phyloP scores from a whole-genome alignment of 1,140 invertebrate species.

The Procambarus clarkii region DNA sequence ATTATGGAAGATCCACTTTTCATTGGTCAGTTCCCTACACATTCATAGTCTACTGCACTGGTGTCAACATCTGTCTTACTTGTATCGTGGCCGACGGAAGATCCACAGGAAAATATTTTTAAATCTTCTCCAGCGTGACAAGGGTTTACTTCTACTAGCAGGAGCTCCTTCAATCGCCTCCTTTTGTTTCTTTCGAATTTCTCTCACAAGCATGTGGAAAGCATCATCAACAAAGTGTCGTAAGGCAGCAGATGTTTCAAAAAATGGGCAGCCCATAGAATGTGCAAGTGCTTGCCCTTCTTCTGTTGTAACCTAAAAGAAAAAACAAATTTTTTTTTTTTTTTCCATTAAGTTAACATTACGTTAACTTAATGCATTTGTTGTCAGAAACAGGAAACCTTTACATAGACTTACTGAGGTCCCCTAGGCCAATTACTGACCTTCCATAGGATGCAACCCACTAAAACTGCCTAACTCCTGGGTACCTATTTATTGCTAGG shows the following conservation, averaged over 20 bases:
- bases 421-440: too few relatives aligned
- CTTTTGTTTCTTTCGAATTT: conserved; percentile 47
- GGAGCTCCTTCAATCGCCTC: conserved; percentile 21
- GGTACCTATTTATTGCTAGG: too few relatives aligned
- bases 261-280: conserved; percentile 74
- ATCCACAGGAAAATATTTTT: conserved; percentile 62
- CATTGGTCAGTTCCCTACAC: background rate
- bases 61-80: conserved; percentile 22
- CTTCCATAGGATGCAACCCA: too few relatives aligned
- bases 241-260: conserved; percentile 74
- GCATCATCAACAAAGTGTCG: conserved; percentile 69
- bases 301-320: conserved; percentile 74
- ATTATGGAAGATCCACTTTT: background rate
- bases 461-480: too few relatives aligned
- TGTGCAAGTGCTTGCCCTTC: conserved; percentile 73
- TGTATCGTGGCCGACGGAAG: conserved; percentile 55
- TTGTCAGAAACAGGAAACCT: too few relatives aligned
- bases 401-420: too few relatives aligned
- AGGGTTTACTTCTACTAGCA: conserved; percentile 17
- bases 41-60: background rate
- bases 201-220: conserved; percentile 64
- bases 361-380: too few relatives aligned
- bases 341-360: too few relatives aligned
- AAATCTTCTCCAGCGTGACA: conserved; percentile 57
- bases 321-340: conserved; percentile 35